These are phyloP conservation scores for Tenualosa ilisha DNA, from an alignment of 2,797 vertebrate genomes.

Conservation along the genomic window DNA sequence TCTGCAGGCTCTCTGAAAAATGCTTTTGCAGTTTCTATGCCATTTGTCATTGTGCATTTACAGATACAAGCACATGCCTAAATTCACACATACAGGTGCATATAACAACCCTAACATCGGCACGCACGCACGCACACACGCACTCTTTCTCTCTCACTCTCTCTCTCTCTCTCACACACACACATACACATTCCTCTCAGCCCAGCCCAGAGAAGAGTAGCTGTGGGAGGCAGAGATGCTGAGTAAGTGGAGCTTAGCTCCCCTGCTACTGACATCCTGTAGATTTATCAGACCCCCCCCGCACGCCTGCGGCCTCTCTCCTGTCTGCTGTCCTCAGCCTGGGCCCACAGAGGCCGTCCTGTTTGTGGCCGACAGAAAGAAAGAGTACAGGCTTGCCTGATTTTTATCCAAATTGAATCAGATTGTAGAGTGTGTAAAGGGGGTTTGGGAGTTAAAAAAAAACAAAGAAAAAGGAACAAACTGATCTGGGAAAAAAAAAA, in stretches of 20 bases:
- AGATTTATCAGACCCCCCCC: not conserved
- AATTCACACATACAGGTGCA: no score
- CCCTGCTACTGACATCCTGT: not conserved
- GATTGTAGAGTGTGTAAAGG: not conserved
- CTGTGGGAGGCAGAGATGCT: not conserved
- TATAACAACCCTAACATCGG: no score
- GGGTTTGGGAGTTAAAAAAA: not conserved
- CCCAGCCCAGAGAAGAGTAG: not conserved
- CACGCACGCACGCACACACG: not conserved
- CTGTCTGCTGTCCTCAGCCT: not conserved
- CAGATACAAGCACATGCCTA: no score
- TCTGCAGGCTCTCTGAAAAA: not conserved
- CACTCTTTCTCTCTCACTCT: not conserved
- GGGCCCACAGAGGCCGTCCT: no score
- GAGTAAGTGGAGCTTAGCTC: not conserved
- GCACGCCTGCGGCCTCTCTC: not conserved
- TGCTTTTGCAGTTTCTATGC: not conserved
- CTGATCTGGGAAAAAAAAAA: not conserved
- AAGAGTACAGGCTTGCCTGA: not conserved
- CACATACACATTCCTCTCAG: not conserved
- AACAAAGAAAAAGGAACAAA: not conserved
- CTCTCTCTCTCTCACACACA: not conserved
- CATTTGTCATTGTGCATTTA: no score
- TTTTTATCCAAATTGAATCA: not conserved
- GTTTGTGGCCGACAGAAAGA: not conserved